Conservation (phyloP, 2,113 vertebrate genomes). For the Halichoeres trimaculatus region DNA sequence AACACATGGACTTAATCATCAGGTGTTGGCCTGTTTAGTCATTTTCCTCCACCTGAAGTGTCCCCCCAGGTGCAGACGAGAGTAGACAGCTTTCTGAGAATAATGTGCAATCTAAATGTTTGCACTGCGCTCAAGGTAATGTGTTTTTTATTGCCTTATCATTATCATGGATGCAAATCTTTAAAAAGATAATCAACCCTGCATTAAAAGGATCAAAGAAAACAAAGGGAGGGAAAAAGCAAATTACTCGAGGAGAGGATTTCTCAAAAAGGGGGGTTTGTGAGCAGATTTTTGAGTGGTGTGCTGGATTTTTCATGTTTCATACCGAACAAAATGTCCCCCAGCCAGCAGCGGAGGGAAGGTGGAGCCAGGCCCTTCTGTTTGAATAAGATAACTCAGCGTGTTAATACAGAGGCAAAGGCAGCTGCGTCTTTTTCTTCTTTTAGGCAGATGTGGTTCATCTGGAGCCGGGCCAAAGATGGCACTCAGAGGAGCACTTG, state of each 20-base stretch:
- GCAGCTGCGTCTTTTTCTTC: constrained; percentile 36
- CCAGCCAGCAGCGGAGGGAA: constrained; percentile 24
- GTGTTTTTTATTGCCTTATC: background rate
- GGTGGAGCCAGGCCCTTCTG: constrained; percentile 56
- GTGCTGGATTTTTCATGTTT: constrained; percentile 42
- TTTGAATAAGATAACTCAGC: constrained; percentile 59
- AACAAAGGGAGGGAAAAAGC: constrained; percentile 2
- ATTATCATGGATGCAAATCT: background rate
- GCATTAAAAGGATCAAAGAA: constrained; percentile 9
- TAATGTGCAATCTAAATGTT: too few species aligned
- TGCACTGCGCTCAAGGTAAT: background rate
- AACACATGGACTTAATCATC: background rate
- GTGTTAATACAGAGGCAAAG: constrained; percentile 45
- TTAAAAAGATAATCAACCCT: constrained; percentile 2
- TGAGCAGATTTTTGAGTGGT: constrained; percentile 25
- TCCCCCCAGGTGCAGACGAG: background rate
- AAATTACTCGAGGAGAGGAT: constrained; percentile 7
- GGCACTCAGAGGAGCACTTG: constrained; percentile 32
- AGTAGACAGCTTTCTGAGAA: background rate
- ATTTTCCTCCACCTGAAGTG: constrained; percentile 32
- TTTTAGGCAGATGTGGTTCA: constrained; percentile 46
- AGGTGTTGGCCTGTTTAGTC: background rate
- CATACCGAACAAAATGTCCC: constrained; percentile 20
- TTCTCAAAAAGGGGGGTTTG: background rate
- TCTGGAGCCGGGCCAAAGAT: constrained; percentile 45